phyloP scores from a whole-genome alignment of 92 coral and sea anemone genomes.

The Umimayanthus kanabou region DNA sequence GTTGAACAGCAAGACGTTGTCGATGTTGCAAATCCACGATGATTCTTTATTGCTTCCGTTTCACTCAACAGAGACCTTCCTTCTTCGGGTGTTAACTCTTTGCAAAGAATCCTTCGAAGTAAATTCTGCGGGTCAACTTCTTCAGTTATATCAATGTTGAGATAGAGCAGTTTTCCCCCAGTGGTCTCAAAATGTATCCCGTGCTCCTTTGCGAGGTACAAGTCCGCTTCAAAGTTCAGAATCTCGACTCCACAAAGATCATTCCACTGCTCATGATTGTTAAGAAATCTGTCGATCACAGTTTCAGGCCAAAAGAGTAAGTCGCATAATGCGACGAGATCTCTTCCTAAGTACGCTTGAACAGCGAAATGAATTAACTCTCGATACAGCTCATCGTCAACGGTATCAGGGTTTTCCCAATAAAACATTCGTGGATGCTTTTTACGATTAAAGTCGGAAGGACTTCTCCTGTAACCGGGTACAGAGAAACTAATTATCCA shows the following conservation, averaged over 20 bases:
- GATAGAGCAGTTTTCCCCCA: conserved; percentile 9
- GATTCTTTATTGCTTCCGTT: conserved; percentile 11
- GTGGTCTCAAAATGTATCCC: conserved; percentile 18
- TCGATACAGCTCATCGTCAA: conserved; percentile 2
- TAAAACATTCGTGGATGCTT: not conserved
- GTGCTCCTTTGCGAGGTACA: conserved; percentile 31
- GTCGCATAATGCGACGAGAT: conserved; percentile 35
- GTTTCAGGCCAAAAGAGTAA: conserved; percentile 13
- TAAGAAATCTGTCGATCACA: not conserved
- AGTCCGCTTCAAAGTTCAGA: conserved; percentile 26
- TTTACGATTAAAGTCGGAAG: not conserved
- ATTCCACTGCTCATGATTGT: conserved; percentile 12
- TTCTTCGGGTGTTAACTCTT: conserved; percentile 7
- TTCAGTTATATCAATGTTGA: conserved; percentile 13
- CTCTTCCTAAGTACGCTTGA: conserved; percentile 39
- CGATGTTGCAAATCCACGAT: not conserved
- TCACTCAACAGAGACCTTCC: not conserved
- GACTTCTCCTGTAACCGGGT: not conserved
- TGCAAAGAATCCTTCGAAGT: conserved; percentile 18
- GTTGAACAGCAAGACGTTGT: not conserved
- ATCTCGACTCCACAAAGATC: conserved; percentile 28
- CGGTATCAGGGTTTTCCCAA: not conserved
- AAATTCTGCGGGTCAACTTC: conserved; percentile 14
- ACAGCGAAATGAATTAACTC: conserved; percentile 27
- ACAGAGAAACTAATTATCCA: conserved; percentile 20